Evolutionary conservation across 2,888 invertebrate species (phyloP), one percentile per base, ranked within the genome.

Genomic region (Oxystoma pomonae): DNA sequence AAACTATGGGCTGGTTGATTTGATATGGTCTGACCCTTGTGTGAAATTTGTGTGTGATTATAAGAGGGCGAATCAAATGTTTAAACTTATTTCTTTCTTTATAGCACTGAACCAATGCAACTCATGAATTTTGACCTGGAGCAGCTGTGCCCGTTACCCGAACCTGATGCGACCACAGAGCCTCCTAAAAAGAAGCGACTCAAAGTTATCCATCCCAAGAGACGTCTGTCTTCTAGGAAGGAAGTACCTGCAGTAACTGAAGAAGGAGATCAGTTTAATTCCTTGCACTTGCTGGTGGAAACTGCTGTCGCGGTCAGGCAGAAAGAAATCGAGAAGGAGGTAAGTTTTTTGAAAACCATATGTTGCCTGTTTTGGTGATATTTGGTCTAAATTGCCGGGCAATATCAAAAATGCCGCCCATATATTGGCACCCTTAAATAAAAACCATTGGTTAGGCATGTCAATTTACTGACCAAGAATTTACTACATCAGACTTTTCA

Each of bases 271-370:
- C 75, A 76, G 64, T 76, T 76, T 62, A 75, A 75, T 62, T 74
- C 74, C 65, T 67, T 76, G 60, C 75, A 76, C 67, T 63, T 76
- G 55, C 61, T 76, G 57, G 76, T 76, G 3, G 76, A 76, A 58
- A 75, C 76, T 1, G 76, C 76, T 1, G 74, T 76, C 5, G 76
- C 76, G 0, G 75, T 76, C 12, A 63, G 76, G 67, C 74, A 76
- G 64, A 71, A 74, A 20, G 76, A 76, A 61, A 73, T 75, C 62
- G 75, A 75, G 65, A 75, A 75, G 58, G 70, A 70, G 20, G 72
- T 60, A 35, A 7, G 35, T 7, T 35, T 7, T 35, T 35, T 12
- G 35, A 35, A n/a, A n/a, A n/a, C n/a, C n/a, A n/a, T n/a, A n/a
- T n/a, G n/a, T n/a, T n/a, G n/a, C n/a, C n/a, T n/a, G n/a, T n/a